These are phyloP conservation scores for Exaiptasia diaphana DNA, from an alignment of 64 coral and sea anemone genomes.

Conservation along the genomic window DNA sequence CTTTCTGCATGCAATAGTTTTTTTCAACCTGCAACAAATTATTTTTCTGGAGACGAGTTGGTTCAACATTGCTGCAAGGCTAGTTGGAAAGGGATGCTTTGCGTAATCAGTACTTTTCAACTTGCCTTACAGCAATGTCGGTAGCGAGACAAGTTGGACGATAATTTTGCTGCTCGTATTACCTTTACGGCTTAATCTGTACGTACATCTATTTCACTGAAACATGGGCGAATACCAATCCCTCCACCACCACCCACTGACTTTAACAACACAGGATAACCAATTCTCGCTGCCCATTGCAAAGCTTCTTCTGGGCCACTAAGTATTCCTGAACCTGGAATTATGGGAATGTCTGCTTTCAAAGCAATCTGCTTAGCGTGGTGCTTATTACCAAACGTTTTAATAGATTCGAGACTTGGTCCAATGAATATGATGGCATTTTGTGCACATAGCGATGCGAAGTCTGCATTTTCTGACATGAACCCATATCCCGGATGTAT, in stretches of 20 bases:
- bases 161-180: constrained; percentile 19
- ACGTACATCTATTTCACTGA: neutral
- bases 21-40: no score
- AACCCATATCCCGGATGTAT: constrained; percentile 43
- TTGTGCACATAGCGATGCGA: neutral
- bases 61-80: no score
- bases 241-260: constrained; percentile 37
- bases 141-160: no score
- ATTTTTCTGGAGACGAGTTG: no score
- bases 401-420: neutral
- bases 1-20: no score
- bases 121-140: no score
- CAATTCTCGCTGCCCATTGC: neutral
- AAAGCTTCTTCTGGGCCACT: constrained; percentile 17
- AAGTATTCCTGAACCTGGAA: neutral
- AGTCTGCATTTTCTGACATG: neutral
- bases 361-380: neutral
- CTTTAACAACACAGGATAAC: constrained; percentile 47
- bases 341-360: neutral
- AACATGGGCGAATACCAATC: constrained; percentile 16
- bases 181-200: neutral
- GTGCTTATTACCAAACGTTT: neutral
- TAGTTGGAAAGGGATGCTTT: no score
- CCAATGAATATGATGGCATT: constrained; percentile 6
- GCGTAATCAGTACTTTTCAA: no score